Evolutionary conservation across 2,888 invertebrate genomes (phyloP).

Genomic region (Clitarchus hookeri): DNA sequence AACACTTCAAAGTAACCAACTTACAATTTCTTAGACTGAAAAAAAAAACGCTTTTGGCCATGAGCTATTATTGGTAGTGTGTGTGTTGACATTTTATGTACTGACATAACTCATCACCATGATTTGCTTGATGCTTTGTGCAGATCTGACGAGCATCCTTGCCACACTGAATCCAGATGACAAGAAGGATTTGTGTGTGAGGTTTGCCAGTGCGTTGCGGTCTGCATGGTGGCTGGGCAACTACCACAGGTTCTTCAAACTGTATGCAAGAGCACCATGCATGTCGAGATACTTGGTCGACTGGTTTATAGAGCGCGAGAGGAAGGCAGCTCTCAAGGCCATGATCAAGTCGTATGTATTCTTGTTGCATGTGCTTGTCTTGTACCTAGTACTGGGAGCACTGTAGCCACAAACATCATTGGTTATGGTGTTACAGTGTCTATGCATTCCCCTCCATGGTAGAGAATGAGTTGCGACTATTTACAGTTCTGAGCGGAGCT

Average conservation of each 20-base stretch:
- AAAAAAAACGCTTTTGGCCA: no score
- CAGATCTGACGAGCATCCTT: slow-evolving; percentile 92
- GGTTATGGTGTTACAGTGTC: no score
- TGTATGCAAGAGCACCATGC: slow-evolving; percentile 86
- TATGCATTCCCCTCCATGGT: no score
- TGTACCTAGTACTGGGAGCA: no score
- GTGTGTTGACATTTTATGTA: no score
- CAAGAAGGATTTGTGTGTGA: slow-evolving; percentile 78
- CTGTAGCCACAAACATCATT: no score
- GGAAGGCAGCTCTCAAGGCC: slow-evolving; percentile 87
- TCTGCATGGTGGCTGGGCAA: slow-evolving; percentile 94
- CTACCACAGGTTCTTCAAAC: slow-evolving; percentile 88
- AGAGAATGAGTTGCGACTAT: no score
- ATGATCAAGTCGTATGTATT: slow-evolving; percentile 96
- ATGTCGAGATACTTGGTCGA: slow-evolving; percentile 98
- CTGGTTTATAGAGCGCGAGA: slow-evolving; percentile 95
- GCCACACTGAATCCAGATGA: slow-evolving; percentile 78
- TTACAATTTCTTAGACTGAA: no score
- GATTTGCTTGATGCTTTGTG: slow-evolving; percentile 46
- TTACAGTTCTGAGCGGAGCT: no score
- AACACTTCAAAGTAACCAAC: no score
- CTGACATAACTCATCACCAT: no score
- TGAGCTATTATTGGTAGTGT: no score
- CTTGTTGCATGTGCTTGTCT: not conserved
- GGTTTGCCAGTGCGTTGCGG: slow-evolving; percentile 84